Percentiles rank a stretch among this genome's conserved stretches.
phyloP scores from a whole-genome alignment of 2,113 vertebrate species.

The Otolemur garnettii region DNA sequence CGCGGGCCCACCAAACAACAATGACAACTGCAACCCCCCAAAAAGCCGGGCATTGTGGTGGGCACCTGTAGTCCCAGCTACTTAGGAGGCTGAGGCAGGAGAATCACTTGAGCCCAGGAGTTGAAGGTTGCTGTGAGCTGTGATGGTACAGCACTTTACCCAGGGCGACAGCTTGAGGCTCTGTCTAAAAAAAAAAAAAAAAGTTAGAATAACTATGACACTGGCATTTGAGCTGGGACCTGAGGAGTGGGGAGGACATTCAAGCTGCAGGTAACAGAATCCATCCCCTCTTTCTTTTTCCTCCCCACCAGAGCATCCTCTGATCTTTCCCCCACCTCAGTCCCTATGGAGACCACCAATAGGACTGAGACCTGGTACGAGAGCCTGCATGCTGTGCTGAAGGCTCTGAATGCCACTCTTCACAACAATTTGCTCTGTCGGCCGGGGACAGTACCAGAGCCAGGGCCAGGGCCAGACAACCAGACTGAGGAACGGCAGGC shows the following conservation, averaged over 20 bases:
- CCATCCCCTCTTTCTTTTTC: constrained; percentile 21
- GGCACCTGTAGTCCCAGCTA: too few species aligned
- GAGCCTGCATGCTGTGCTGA: constrained; percentile 83
- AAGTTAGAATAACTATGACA: neutral
- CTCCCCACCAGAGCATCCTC: constrained; percentile 41
- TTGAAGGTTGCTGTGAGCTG: too few species aligned
- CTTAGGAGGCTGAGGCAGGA: too few species aligned
- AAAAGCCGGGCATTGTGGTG: too few species aligned
- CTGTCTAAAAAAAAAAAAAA: too few species aligned
- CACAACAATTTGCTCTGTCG: constrained; percentile 69
- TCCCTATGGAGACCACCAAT: constrained; percentile 81
- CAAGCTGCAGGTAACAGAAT: constrained; percentile 38
- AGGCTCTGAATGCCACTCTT: constrained; percentile 85
- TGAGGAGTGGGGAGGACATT: neutral
- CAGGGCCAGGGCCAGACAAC: neutral
- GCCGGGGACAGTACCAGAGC: accelerated
- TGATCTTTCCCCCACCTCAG: neutral
- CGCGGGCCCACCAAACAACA: too few species aligned
- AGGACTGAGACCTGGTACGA: constrained; percentile 80
- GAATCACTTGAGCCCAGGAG: too few species aligned
- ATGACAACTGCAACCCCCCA: too few species aligned
- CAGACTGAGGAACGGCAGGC: accelerated
- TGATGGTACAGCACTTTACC: too few species aligned
- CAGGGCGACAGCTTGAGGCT: too few species aligned
- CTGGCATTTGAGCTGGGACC: neutral